A percentile compares a stretch with the other conserved stretches of the same genome.
These are phyloP conservation scores for Stichopus chloronotus DNA, from an alignment of 35 echinoderm and acorn worm species.

Conservation along the genomic window DNA sequence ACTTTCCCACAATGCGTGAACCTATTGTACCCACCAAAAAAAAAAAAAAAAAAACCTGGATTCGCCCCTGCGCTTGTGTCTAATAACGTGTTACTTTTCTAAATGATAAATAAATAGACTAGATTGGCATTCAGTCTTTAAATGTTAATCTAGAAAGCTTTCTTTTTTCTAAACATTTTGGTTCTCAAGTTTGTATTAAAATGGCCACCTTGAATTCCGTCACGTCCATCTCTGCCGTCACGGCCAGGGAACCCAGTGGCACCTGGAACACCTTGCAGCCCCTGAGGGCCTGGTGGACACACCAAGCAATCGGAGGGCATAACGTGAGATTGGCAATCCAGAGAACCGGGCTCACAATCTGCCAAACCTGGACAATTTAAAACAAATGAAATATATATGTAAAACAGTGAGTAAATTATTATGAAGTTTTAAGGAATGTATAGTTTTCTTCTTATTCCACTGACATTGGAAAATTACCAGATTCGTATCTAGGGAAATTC, in stretches of 20 bases:
- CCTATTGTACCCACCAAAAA: no score
- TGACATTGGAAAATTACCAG: neutral
- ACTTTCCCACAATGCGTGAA: no score
- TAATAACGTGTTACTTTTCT: no score
- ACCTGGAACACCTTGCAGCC: conserved; percentile 32
- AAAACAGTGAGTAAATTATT: no score
- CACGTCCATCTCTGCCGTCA: conserved; percentile 43
- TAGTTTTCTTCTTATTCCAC: neutral
- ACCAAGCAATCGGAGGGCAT: conserved; percentile 38
- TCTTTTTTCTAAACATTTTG: no score
- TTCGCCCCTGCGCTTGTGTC: no score
- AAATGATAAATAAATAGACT: no score
- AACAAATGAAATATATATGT: neutral
- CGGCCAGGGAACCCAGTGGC: conserved; percentile 39
- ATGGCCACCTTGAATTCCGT: conserved; percentile 25
- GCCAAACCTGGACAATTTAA: neutral
- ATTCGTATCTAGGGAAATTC: neutral
- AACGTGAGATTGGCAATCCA: neutral
- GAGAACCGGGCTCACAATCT: conserved; percentile 34
- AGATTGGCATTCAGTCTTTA: no score
- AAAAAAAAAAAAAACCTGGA: no score
- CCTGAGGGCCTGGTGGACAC: conserved; percentile 52
- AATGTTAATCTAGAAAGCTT: no score
- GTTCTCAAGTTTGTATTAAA: no score
- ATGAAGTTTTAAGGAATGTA: no score